Percentiles rank a stretch among this genome's conserved stretches.
These are phyloP conservation scores for Ephialtes manifestator DNA, from an alignment of 2,888 invertebrate species.

Conservation along the genomic window DNA sequence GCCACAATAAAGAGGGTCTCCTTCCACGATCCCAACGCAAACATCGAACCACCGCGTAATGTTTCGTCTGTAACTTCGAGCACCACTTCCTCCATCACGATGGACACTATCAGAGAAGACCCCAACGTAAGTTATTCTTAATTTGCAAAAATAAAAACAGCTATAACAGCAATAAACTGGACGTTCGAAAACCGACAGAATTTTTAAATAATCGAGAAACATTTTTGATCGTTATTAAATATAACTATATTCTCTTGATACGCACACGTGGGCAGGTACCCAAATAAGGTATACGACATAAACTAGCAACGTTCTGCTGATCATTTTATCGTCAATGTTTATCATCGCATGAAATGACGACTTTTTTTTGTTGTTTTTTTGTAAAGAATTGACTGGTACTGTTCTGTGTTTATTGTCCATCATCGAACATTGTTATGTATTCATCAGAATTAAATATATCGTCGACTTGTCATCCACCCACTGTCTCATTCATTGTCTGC, in stretches of 20 bases:
- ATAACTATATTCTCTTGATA: slow-evolving; percentile 77
- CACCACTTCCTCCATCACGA: slow-evolving; percentile 84
- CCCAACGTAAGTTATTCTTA: slow-evolving; percentile 90
- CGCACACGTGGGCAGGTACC: slow-evolving; percentile 81
- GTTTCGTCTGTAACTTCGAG: slow-evolving; percentile 84
- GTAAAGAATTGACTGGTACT: not conserved
- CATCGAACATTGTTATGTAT: slow-evolving; percentile 51
- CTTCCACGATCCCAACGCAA: slow-evolving; percentile 89
- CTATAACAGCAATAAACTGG: slow-evolving; percentile 14
- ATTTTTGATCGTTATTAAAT: slow-evolving; percentile 68
- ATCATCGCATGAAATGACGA: slow-evolving; percentile 75
- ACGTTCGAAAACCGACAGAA: not conserved
- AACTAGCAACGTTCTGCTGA: slow-evolving; percentile 71
- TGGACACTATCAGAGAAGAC: slow-evolving; percentile 91
- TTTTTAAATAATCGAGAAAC: slow-evolving; percentile 12
- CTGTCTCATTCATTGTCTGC: slow-evolving; percentile 19
- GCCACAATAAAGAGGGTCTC: slow-evolving; percentile 90
- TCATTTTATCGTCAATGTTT: slow-evolving; percentile 71
- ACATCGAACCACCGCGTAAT: slow-evolving; percentile 81
- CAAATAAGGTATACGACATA: slow-evolving; percentile 79
- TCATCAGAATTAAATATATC: slow-evolving; percentile 50
- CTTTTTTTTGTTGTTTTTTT: not conserved
- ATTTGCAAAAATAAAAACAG: not conserved
- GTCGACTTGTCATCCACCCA: slow-evolving; percentile 43
- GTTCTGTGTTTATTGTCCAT: slow-evolving; percentile 22